A percentile compares a stretch with the other conserved stretches of the same genome.
Conservation (phyloP, 2,888 invertebrate species). For the Cephus runcator region DNA sequence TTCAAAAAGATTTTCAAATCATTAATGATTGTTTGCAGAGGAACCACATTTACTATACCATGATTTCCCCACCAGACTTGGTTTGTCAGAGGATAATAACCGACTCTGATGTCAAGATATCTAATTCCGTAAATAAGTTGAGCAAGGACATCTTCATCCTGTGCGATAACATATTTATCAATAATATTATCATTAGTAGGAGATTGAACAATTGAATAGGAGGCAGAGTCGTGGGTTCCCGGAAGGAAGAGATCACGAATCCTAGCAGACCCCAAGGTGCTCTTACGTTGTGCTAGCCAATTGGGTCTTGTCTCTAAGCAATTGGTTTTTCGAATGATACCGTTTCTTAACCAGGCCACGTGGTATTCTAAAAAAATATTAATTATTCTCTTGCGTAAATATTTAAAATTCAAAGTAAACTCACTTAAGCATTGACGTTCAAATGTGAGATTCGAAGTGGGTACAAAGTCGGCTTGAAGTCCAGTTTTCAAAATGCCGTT, state of each 20-base stretch:
- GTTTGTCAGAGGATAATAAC: conserved; percentile 62
- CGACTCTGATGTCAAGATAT: conserved; percentile 72
- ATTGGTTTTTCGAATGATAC: conserved; percentile 57
- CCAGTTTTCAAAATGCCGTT: conserved; percentile 44
- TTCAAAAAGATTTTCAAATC: conserved; percentile 69
- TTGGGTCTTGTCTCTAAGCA: conserved; percentile 69
- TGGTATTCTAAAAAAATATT: conserved; percentile 39
- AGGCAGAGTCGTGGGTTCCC: conserved; percentile 78
- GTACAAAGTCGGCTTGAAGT: conserved; percentile 40
- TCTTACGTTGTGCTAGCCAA: conserved; percentile 70
- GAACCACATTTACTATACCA: conserved; percentile 67
- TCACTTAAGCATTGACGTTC: conserved; percentile 43
- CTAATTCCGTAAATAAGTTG: conserved; percentile 73
- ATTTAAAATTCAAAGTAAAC: conserved; percentile 19
- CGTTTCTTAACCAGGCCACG: conserved; percentile 45
- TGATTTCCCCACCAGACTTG: conserved; percentile 70
- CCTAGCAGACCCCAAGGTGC: conserved; percentile 64
- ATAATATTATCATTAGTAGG: conserved; percentile 55
- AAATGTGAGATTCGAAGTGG: conserved; percentile 41
- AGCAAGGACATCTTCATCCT: conserved; percentile 70
- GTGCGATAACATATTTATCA: conserved; percentile 68
- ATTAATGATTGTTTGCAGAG: conserved; percentile 66
- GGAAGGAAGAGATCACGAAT: conserved; percentile 73
- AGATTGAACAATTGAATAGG: conserved; percentile 62
- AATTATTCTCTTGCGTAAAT: conserved; percentile 3